Base-by-base conservation (phyloP, 2,113 vertebrate species). In the Prolemur simus region DNA sequence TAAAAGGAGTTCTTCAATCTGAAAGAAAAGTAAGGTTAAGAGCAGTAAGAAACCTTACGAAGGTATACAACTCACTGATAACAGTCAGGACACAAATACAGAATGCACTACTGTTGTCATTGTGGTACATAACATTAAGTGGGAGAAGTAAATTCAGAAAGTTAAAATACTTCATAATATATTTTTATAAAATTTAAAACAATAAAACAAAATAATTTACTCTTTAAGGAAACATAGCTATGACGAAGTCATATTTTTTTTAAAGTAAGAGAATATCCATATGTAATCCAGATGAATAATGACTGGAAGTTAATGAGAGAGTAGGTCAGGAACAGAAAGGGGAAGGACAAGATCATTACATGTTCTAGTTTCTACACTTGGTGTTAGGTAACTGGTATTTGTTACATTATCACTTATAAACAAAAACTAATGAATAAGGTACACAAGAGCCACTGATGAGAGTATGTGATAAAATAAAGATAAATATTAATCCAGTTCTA, bases 121-220 rank as follows among this genome's bases (percentile, higher is more conserved):
- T 63, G 60, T 63, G 27, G 10, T 54, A 20, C 13, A 21, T 80
- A 58, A 81, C 39, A 56, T 39, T 58, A 39, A 82, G 37, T 58
- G 15, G 34, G 15, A 84, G 81, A 87, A 88, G 27, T 77, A 71
- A 92, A n/a, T 74, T 13, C n/a, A 49, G 81, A 74, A 89, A 74
- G 25, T 56, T 73, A 88, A 68, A 94, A 86, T 80, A n/a, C 1
- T 90, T 5, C 7, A 42, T 52, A 49, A 58, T 37, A 37, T 56
- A 87, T 60, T 95, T 88, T 69, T 69, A 80, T 69, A 82, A 88
- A 92, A 34, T 63, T n/a, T 29, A 45, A 76, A 96, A 91, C 34
- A 74, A 71, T 82, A 77, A 81, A 82, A 47, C 15, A 66, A 91
- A 92, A 58, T 25, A 73, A 87, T 56, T 9, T 68, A 23, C 34